Evolutionary conservation across 37 sponge, comb jelly and placozoan species (phyloP), one percentile per base, ranked within the genome.

Genomic region (Agelas oroides): DNA sequence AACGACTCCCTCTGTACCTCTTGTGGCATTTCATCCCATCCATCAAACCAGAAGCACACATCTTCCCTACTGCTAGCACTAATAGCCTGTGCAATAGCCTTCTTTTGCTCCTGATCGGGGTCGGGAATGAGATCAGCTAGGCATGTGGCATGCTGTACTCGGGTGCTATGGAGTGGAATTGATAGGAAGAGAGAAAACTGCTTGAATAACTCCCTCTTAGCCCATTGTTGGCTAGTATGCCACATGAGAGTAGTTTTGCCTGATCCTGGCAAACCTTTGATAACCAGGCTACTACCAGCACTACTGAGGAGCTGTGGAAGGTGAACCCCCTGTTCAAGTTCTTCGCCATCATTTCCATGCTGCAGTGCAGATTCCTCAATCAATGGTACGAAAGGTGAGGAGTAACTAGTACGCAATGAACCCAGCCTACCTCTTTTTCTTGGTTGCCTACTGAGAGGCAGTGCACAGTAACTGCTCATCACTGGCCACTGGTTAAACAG

Each of bases 181-280:
- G 59, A 20, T 16, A 57, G 59, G 19, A 57, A 19, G 59, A 57
- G 59, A 57, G 19, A 20, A 57, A 57, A 57, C 59, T 57, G 59
- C 59, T 57, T 16, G 59, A 57, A 57, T 57, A 57, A 19, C 19
- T 57, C 59, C 59, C 19, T 57, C 59, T 57, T 57, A 19, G 59
- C 59, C 59, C 59, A 57, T 19, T 20, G 59, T 19, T 57, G 59
- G 59, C 59, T 57, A 19, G 19, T 19, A 57, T 57, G 59, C 59
- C 59, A 57, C 19, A 19, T 57, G 18, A 57, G 19, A 19, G 59
- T 57, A 19, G 59, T 57, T 19, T 57, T 57, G 59, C 59, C 59
- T 57, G 59, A 57, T 57, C 59, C 59, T 57, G 59, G 59, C 59
- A 57, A 19, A 16, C 59, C 59, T n/a, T n/a, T n/a, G n/a, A n/a